Percentiles rank a stretch among this genome's conserved stretches.
phyloP scores from a whole-genome alignment of 2,888 invertebrate species.

The Diploptera punctata region DNA sequence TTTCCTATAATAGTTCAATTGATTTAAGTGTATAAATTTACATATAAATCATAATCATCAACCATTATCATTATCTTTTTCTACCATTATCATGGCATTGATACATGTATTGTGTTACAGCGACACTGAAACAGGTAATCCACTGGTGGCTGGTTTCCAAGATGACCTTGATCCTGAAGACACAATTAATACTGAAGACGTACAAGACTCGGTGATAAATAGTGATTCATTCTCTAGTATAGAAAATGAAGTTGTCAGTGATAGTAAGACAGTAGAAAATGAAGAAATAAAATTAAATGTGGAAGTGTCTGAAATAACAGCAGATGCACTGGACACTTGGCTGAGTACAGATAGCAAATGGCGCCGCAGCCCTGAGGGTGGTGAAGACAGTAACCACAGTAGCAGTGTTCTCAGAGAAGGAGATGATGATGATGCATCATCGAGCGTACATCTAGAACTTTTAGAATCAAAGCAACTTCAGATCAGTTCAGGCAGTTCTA shows the following conservation, averaged over 20 bases:
- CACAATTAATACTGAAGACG: constrained; percentile 38
- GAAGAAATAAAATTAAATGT: constrained; percentile 24
- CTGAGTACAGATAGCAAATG: constrained; percentile 70
- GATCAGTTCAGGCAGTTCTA: constrained; percentile 52
- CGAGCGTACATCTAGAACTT: constrained; percentile 61
- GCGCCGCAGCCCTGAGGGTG: constrained; percentile 79
- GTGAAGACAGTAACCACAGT: constrained; percentile 53
- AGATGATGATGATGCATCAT: constrained; percentile 45
- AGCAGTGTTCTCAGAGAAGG: constrained; percentile 25
- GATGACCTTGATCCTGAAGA: constrained; percentile 82
- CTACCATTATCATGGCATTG: not conserved
- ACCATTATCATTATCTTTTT: too few relatives aligned
- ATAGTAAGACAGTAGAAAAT: constrained; percentile 21
- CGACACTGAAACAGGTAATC: constrained; percentile 74
- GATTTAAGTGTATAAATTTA: not conserved
- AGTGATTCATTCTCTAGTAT: constrained; percentile 33
- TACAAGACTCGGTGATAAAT: not conserved
- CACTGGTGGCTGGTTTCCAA: constrained; percentile 81
- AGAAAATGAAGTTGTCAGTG: constrained; percentile 41
- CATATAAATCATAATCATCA: too few relatives aligned
- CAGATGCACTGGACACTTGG: constrained; percentile 64
- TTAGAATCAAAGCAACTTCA: constrained; percentile 52
- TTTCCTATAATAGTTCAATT: too few relatives aligned
- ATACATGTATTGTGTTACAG: too few relatives aligned
- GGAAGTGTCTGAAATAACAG: constrained; percentile 37